A percentile compares a stretch with the other conserved stretches of the same genome.
Conservation (phyloP, 1,140 invertebrate genomes). For the Drosophila yakuba region DNA sequence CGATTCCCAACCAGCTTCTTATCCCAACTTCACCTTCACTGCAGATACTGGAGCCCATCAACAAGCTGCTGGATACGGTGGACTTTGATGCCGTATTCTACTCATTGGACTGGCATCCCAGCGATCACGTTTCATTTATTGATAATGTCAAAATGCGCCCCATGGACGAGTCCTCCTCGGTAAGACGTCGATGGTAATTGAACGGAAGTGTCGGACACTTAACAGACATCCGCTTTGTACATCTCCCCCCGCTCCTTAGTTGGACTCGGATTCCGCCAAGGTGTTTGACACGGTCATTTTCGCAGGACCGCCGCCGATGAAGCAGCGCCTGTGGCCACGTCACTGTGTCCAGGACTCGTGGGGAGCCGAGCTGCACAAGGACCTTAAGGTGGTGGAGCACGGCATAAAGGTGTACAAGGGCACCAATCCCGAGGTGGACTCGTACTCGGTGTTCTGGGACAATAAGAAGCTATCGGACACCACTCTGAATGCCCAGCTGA, state of each 20-base stretch:
- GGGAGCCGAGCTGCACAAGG: conserved; percentile 96
- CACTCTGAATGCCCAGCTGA: conserved; percentile 92
- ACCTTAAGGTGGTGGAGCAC: conserved; percentile 92
- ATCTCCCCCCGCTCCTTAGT: conserved; percentile 60
- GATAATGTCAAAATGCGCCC: conserved; percentile 92
- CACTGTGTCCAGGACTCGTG: conserved; percentile 98
- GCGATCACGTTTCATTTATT: conserved; percentile 98
- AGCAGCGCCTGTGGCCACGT: conserved; percentile 96
- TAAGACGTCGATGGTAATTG: conserved; percentile 77
- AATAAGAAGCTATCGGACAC: conserved; percentile 96
- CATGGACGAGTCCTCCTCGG: conserved; percentile 89
- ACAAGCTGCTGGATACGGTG: conserved; percentile 93
- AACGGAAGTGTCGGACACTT: conserved; percentile 33
- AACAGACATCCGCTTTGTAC: neutral
- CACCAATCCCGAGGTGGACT: conserved; percentile 97
- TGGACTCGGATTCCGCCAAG: conserved; percentile 90
- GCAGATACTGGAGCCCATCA: conserved; percentile 95
- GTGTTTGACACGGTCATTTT: conserved; percentile 97
- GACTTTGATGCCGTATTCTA: conserved; percentile 97
- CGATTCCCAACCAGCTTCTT: neutral
- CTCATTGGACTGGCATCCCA: conserved; percentile 98
- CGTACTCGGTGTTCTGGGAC: conserved; percentile 99
- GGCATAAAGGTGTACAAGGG: conserved; percentile 96
- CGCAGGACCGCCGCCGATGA: conserved; percentile 92
- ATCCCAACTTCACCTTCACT: conserved; percentile 1